Evolutionary conservation across 2,797 vertebrate genomes (phyloP).

Genomic region (Falco novaeseelandiae): DNA sequence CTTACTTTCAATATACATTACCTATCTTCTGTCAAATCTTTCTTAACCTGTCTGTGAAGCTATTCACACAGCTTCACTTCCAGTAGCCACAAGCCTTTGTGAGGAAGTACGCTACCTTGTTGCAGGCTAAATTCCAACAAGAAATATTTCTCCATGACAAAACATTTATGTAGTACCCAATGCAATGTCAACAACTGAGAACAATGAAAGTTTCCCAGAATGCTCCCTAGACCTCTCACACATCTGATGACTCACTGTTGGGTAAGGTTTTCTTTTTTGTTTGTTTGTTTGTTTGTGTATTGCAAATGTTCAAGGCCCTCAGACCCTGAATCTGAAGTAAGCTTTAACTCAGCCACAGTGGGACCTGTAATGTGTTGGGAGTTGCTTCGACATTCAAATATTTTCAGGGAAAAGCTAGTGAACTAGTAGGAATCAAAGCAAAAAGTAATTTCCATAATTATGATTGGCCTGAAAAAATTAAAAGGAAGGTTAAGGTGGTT

Average conservation of each 20-base stretch:
- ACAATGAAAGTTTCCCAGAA: neutral
- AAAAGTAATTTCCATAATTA: neutral
- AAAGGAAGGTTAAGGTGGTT: neutral
- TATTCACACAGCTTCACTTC: neutral
- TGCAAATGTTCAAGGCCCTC: neutral
- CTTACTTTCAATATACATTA: neutral
- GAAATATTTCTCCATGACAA: neutral
- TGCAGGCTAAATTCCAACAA: neutral
- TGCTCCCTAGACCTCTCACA: neutral
- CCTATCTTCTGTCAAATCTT: neutral
- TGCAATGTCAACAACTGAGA: neutral
- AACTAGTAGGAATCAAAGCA: neutral
- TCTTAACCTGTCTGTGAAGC: neutral
- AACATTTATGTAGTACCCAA: neutral
- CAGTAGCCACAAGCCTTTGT: neutral
- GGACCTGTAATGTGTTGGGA: neutral
- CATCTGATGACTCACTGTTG: neutral
- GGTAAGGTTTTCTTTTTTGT: neutral
- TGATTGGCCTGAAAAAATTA: neutral
- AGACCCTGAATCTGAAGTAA: neutral
- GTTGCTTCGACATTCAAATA: neutral
- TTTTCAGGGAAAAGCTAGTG: neutral
- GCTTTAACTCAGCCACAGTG: neutral
- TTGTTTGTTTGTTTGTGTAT: neutral
- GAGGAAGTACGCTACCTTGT: neutral